A percentile compares a stretch with the other conserved stretches of the same genome.
These are phyloP conservation scores for Drosophila helvetica DNA, from an alignment of 2,888 invertebrate species.

Conservation along the genomic window DNA sequence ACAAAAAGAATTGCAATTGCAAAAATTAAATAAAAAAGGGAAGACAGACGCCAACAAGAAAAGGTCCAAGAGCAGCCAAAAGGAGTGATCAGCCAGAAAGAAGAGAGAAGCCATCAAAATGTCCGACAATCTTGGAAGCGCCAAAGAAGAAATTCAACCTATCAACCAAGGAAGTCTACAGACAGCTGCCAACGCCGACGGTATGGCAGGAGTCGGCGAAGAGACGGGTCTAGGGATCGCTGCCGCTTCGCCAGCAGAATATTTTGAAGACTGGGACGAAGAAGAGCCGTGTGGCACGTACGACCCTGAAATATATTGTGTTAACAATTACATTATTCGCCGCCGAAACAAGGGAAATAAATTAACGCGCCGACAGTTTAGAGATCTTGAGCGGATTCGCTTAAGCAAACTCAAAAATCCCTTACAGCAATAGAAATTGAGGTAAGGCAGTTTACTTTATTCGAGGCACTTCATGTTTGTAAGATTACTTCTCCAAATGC, in stretches of 20 bases:
- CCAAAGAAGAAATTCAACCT: constrained; percentile 1
- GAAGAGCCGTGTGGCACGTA: too few relatives aligned
- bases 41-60: constrained; percentile 52
- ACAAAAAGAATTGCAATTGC: constrained; percentile 4
- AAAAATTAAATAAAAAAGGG: constrained; percentile 56
- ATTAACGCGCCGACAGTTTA: too few relatives aligned
- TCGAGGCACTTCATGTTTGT: not conserved
- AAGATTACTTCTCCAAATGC: not conserved
- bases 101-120: constrained; percentile 13
- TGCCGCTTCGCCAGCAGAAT: constrained; percentile 50
- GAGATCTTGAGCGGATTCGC: too few relatives aligned
- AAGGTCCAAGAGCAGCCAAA: constrained; percentile 45
- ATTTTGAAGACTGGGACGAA: too few relatives aligned
- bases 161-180: constrained; percentile 26
- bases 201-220: constrained; percentile 41
- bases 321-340: too few relatives aligned
- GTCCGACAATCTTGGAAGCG: not conserved
- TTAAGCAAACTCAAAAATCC: too few relatives aligned
- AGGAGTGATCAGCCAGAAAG: constrained; percentile 16
- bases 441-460: not conserved
- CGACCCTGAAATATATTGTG: too few relatives aligned
- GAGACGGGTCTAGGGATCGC: constrained; percentile 44
- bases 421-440: not conserved
- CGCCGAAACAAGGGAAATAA: too few relatives aligned
- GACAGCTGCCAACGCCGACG: constrained; percentile 26